phyloP scores from a whole-genome alignment of 2,113 vertebrate genomes.

The Gallinago undulata region DNA sequence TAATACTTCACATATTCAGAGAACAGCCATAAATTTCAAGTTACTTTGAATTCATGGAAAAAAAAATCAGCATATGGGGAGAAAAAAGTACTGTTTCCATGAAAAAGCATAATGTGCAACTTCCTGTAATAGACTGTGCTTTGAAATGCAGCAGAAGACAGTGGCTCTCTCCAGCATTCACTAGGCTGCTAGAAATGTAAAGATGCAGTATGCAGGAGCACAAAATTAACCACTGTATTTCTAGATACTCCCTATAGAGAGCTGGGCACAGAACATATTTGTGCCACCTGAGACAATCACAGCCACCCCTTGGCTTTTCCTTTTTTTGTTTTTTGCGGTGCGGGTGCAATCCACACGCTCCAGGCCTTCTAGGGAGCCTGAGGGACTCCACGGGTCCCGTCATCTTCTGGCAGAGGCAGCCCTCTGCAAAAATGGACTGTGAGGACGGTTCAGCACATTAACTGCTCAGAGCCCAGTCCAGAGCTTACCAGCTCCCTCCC shows the following conservation, averaged over 20 bases:
- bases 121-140: background rate
- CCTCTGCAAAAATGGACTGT: accelerated
- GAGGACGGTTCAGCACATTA: background rate
- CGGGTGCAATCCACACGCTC: background rate
- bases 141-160: background rate
- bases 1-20: background rate
- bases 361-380: background rate
- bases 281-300: too few species aligned
- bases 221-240: background rate
- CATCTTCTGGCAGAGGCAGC: background rate
- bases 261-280: accelerated
- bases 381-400: background rate
- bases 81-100: background rate
- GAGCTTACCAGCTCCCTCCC: background rate
- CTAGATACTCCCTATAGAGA: background rate
- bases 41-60: background rate
- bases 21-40: background rate
- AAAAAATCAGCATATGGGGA: background rate
- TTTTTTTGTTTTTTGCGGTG: background rate
- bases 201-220: background rate
- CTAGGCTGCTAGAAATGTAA: background rate
- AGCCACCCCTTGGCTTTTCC: background rate
- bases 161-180: background rate
- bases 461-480: accelerated
- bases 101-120: background rate